Conservation (phyloP, 2,797 vertebrate species). For the Triplophysa bombifrons region DNA sequence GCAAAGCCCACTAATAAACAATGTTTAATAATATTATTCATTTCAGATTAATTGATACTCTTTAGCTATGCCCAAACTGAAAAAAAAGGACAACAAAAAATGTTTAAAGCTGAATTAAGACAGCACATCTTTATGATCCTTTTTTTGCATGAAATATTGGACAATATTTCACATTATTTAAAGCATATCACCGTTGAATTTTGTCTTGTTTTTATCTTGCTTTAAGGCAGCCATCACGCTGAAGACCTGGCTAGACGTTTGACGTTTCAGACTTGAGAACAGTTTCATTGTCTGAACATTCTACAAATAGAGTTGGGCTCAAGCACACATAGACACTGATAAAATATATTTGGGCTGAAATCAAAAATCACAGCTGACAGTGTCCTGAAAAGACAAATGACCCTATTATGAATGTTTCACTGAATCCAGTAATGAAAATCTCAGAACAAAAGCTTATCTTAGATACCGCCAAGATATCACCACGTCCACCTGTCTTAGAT, state of each 20-base stretch:
- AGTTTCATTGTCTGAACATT: slow-evolving; percentile 27
- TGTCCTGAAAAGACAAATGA: slow-evolving; percentile 44
- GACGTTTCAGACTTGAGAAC: slow-evolving; percentile 21
- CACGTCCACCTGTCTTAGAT: neutral
- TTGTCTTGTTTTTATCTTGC: neutral
- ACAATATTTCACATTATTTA: neutral
- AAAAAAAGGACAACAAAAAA: too few relatives aligned
- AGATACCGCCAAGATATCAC: slow-evolving; percentile 34
- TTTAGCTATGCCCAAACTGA: too few relatives aligned
- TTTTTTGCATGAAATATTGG: neutral
- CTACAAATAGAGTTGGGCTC: slow-evolving; percentile 21
- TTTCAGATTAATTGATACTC: neutral
- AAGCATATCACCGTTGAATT: neutral
- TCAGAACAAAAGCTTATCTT: slow-evolving; percentile 38
- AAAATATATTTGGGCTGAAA: slow-evolving; percentile 17
- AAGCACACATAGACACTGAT: slow-evolving; percentile 14
- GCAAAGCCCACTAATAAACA: too few relatives aligned
- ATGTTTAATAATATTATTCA: neutral
- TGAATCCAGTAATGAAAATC: slow-evolving; percentile 48
- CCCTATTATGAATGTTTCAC: slow-evolving; percentile 34
- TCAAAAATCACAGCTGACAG: slow-evolving; percentile 33
- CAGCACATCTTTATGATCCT: neutral
- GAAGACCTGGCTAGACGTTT: neutral
- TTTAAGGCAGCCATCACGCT: neutral
- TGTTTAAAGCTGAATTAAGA: neutral